Evolutionary conservation across 2,113 vertebrate species (phyloP), one percentile per base, ranked within the genome.

Genomic region (Marmota flaviventris): DNA sequence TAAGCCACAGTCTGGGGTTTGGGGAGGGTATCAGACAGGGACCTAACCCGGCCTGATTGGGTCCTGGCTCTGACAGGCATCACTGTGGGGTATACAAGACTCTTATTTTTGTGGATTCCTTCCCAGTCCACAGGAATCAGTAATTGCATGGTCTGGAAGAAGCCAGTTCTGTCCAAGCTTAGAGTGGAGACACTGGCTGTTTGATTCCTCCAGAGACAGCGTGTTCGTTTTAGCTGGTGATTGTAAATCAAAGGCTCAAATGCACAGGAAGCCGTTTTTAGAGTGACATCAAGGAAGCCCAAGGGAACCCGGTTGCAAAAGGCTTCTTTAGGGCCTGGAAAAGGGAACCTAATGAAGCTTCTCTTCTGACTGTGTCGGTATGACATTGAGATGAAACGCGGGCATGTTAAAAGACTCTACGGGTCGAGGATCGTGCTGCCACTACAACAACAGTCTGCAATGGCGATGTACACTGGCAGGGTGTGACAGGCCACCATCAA

Each of bases 231-330:
- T 73, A 75, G 84, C 61, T 69, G 69, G 24, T 37, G 69, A 78
- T 75, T 89, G 56, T 86, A 89, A 95, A 58, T 58, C 92, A 75
- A 91, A 95, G 51, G 20, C 25, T 9, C 37, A 53, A 45, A 81
- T 12, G 29, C 22, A 24, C 90, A 63, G 86, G 89, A 94, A 85
- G 69, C 75, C 58, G 24, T 37, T 53, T 58, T 37, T 4, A 14
- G 7, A 5, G 48, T 12, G 3, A 16, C 6, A 48, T 51, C 85
- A 39, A 58, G 48, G 93, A 85, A 32, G 48, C 78, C 1, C 0
- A 58, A 84, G 42, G 61, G 67, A 91, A 16, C 29, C 0, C 0
- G 42, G 45, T 8, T 10, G 73, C 45, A 56, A 87, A 45, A 4
- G 22, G 45, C 58, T 78, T 79, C 61, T 63, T 18, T 1, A 53